phyloP scores from a whole-genome alignment of 2,113 vertebrate species.

The Podarcis muralis region DNA sequence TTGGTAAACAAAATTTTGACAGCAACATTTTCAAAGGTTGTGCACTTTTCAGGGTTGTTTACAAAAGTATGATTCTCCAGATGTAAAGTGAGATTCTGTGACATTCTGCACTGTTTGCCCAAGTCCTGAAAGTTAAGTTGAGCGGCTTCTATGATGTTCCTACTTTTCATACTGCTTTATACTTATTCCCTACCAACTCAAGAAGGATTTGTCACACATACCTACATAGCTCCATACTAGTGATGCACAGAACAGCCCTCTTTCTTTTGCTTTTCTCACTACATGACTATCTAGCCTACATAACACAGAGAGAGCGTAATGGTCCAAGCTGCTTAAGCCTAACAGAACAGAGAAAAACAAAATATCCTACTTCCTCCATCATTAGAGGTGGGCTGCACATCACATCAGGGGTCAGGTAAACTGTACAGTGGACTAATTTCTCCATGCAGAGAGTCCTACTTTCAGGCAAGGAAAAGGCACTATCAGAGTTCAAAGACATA shows the following conservation, averaged over 20 bases:
- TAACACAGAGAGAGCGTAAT: too few species aligned
- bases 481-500: too few species aligned
- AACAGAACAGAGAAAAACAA: background rate
- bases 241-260: background rate
- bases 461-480: too few species aligned
- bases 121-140: background rate
- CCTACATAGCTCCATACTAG: background rate
- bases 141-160: background rate
- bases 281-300: too few species aligned
- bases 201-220: background rate
- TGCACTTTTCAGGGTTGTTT: background rate
- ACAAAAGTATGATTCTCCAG: background rate
- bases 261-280: background rate
- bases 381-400: background rate
- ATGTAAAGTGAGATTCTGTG: background rate
- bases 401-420: background rate
- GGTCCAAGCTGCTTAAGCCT: background rate
- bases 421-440: too few species aligned
- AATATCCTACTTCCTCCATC: background rate
- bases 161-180: background rate
- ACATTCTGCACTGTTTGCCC: background rate
- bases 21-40: background rate
- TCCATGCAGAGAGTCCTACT: too few species aligned
- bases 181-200: background rate
- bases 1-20: background rate